Evolutionary conservation across 2,888 invertebrate genomes (phyloP).

Genomic region (Encarsia formosa): DNA sequence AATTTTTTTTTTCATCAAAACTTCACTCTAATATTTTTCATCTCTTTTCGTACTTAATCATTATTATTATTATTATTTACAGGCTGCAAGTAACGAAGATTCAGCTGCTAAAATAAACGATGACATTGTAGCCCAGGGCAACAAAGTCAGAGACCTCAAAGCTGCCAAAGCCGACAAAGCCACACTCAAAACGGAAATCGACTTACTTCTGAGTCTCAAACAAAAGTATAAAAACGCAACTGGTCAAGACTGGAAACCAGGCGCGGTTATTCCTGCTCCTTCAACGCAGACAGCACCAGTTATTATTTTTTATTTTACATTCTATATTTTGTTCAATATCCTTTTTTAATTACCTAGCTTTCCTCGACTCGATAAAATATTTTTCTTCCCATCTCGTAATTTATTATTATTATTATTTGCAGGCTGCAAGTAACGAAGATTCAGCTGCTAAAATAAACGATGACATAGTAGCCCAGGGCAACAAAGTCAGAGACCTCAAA

Average conservation of each 20-base stretch:
- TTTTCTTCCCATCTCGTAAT: background rate
- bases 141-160: conserved; percentile 42
- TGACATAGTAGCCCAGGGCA: conserved; percentile 52
- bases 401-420: background rate
- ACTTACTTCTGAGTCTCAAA: conserved; percentile 56
- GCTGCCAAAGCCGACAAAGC: conserved; percentile 36
- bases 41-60: too few species aligned
- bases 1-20: conserved; percentile 20
- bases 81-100: conserved; percentile 28
- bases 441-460: conserved; percentile 42
- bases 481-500: conserved; percentile 42
- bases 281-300: conserved; percentile 9
- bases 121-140: conserved; percentile 53
- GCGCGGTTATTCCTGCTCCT: conserved; percentile 11
- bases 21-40: background rate
- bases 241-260: conserved; percentile 54
- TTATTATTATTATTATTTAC: background rate
- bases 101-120: conserved; percentile 35
- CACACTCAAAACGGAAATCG: conserved; percentile 54
- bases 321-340: background rate
- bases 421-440: background rate
- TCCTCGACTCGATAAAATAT: background rate
- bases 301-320: background rate
- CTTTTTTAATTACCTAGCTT: background rate
- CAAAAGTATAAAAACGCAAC: conserved; percentile 60